These are phyloP conservation scores for Orchestia grillus DNA, from an alignment of 1,140 invertebrate genomes.

Conservation along the genomic window DNA sequence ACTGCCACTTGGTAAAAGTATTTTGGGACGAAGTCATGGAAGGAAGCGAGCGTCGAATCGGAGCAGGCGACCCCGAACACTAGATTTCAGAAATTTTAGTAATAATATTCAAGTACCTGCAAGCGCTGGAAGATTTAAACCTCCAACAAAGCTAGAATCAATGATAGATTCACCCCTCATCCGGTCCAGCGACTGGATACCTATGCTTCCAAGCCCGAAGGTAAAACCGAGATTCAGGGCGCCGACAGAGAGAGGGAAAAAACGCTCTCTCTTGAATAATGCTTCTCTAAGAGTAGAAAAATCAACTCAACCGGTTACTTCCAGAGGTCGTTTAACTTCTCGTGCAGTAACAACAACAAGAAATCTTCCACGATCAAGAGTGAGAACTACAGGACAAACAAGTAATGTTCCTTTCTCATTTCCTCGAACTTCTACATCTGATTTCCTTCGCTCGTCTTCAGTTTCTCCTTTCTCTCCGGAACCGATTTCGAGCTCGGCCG, in stretches of 20 bases:
- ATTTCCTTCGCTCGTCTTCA: not conserved
- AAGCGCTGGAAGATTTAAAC: conserved; percentile 22
- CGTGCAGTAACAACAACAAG: not conserved
- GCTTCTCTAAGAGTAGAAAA: too few relatives aligned
- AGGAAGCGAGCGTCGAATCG: not conserved
- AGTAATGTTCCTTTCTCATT: not conserved
- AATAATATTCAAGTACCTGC: not conserved
- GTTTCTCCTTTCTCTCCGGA: not conserved
- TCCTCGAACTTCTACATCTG: not conserved
- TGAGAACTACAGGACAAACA: not conserved
- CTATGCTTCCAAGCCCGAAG: not conserved
- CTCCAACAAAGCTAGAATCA: conserved; percentile 16
- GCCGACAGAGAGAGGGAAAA: not conserved
- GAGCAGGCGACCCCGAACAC: not conserved
- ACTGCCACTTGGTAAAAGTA: not conserved
- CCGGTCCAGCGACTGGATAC: conserved; percentile 24
- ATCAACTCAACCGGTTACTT: too few relatives aligned
- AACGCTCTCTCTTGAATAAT: not conserved
- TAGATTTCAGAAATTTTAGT: not conserved
- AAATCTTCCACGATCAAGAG: not conserved
- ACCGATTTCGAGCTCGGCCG: not conserved
- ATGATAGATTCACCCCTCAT: conserved; percentile 30
- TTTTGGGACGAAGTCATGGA: not conserved
- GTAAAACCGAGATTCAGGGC: not conserved
- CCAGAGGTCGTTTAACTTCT: not conserved